phyloP scores from a whole-genome alignment of 1,140 invertebrate genomes.

The Gryllus bimaculatus region DNA sequence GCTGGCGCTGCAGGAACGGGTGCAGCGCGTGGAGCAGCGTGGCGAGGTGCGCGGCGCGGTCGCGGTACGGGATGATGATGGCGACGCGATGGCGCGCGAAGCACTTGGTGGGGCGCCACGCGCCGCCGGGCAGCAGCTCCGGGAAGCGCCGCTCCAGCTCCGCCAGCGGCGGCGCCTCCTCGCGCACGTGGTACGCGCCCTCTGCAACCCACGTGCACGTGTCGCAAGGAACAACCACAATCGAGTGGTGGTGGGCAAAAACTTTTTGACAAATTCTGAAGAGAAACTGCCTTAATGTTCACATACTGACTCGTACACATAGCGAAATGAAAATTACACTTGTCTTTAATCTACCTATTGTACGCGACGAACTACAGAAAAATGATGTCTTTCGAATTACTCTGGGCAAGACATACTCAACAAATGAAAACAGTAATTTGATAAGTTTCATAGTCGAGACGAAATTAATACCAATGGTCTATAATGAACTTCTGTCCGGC shows the following conservation, averaged over 20 bases:
- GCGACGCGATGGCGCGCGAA: constrained; percentile 67
- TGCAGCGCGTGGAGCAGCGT: constrained; percentile 82
- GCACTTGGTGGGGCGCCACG: constrained; percentile 66
- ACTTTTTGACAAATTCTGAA: not conserved
- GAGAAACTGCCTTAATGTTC: not conserved
- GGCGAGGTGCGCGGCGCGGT: constrained; percentile 72
- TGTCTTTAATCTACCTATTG: not conserved
- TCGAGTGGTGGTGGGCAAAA: no score
- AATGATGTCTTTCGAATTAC: no score
- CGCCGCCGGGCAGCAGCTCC: constrained; percentile 57
- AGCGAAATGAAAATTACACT: not conserved
- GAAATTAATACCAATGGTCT: no score
- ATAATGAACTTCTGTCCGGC: no score
- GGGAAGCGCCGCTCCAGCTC: constrained; percentile 36
- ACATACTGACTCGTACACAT: not conserved
- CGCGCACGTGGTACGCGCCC: constrained; percentile 34
- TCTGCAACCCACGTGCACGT: constrained; percentile 28
- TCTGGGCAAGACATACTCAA: no score
- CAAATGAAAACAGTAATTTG: no score
- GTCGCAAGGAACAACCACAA: not conserved
- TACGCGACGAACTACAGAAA: no score
- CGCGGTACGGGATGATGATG: constrained; percentile 81
- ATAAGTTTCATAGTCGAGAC: no score
- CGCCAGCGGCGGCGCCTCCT: constrained; percentile 33
- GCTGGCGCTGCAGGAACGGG: constrained; percentile 80